Conservation (phyloP, 2,888 invertebrate genomes). For the Mechanitis mazaeus region DNA sequence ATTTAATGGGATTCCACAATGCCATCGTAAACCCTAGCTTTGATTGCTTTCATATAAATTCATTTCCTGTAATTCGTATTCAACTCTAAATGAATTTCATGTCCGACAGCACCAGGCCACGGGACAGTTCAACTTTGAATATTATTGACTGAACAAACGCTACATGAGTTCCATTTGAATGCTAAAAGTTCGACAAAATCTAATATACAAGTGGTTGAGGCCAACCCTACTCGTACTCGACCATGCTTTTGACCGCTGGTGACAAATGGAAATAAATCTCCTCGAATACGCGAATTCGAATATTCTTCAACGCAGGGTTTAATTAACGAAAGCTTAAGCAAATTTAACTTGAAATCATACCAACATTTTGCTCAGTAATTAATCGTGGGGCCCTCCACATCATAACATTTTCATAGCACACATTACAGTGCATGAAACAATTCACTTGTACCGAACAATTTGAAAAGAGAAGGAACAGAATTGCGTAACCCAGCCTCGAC, state of each 20-base stretch:
- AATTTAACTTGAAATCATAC: constrained; percentile 30
- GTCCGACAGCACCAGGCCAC: constrained; percentile 51
- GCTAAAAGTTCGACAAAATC: constrained; percentile 43
- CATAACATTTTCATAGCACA: constrained; percentile 51
- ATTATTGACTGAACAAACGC: constrained; percentile 56
- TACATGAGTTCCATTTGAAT: constrained; percentile 51
- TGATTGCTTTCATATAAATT: constrained; percentile 67
- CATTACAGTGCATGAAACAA: constrained; percentile 24
- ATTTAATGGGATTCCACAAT: constrained; percentile 59
- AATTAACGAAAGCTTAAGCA: constrained; percentile 26
- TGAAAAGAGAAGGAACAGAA: constrained; percentile 19
- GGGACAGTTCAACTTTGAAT: constrained; percentile 56
- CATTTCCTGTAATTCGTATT: constrained; percentile 55
- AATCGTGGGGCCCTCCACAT: constrained; percentile 44
- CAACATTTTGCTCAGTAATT: constrained; percentile 41
- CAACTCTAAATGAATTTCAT: constrained; percentile 58
- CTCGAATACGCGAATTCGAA: constrained; percentile 17
- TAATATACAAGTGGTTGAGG: constrained; percentile 1
- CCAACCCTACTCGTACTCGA: constrained; percentile 26
- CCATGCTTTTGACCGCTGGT: constrained; percentile 22
- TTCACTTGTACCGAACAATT: constrained; percentile 19
- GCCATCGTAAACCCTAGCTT: constrained; percentile 54
- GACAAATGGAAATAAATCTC: constrained; percentile 26
- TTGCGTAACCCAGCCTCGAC: constrained; percentile 16
- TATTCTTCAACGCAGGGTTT: constrained; percentile 27